A percentile compares a stretch with the other conserved stretches of the same genome.
These are phyloP conservation scores for Crematogaster levior DNA, from an alignment of 2,888 invertebrate genomes.

Conservation along the genomic window DNA sequence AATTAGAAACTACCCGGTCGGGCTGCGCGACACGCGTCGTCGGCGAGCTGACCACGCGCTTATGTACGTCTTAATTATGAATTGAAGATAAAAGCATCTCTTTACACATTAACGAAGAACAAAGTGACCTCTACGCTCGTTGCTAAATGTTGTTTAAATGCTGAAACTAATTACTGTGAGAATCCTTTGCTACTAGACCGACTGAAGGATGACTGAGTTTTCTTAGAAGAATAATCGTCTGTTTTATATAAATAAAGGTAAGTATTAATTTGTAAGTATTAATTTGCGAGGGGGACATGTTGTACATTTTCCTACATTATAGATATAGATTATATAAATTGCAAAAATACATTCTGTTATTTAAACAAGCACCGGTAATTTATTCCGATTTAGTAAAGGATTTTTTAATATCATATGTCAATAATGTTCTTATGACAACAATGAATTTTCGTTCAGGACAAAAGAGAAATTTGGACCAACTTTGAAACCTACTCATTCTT, in stretches of 20 bases:
- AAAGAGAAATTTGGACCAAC: background rate
- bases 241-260: constrained; percentile 23
- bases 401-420: background rate
- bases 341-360: background rate
- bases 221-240: background rate
- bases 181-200: background rate
- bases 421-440: background rate
- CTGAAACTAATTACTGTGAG: background rate
- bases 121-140: constrained; percentile 14
- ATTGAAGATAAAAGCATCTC: constrained; percentile 33
- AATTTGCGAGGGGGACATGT: background rate
- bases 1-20: constrained; percentile 80
- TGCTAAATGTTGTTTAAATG: constrained; percentile 17
- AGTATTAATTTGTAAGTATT: background rate
- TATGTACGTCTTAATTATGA: constrained; percentile 49
- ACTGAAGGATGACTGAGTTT: background rate
- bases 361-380: background rate
- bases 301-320: background rate
- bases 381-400: background rate
- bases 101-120: constrained; percentile 6
- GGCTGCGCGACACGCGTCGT: constrained; percentile 31
- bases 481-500: background rate
- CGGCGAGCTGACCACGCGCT: constrained; percentile 40
- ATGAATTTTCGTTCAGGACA: background rate
- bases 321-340: background rate